Conservation (phyloP, 2,888 invertebrate genomes). For the Muscina levida region DNA sequence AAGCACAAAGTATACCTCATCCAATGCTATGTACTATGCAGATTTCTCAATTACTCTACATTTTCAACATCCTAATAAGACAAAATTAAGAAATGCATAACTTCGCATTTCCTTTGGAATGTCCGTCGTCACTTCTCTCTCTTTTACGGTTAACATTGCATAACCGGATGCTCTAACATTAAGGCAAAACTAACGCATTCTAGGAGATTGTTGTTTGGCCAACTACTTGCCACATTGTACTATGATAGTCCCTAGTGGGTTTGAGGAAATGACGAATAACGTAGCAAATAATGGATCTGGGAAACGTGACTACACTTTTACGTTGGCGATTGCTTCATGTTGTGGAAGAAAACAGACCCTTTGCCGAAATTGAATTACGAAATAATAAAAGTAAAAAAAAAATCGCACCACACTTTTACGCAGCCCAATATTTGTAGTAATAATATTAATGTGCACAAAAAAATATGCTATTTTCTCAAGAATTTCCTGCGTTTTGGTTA, state of each 20-base stretch:
- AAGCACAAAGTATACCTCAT: no score
- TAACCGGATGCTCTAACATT: no score
- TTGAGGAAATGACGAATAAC: not conserved
- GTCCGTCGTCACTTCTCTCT: no score
- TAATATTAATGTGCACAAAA: conserved; percentile 35
- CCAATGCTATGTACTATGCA: no score
- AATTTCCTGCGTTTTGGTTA: not conserved
- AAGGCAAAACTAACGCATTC: conserved; percentile 55
- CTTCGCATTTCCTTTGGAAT: no score
- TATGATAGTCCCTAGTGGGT: not conserved
- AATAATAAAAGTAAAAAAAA: not conserved
- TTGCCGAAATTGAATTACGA: conserved; percentile 28
- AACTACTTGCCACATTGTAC: conserved; percentile 45
- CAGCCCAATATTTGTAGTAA: conserved; percentile 25
- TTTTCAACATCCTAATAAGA: no score
- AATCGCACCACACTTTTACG: conserved; percentile 25
- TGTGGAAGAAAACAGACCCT: conserved; percentile 15
- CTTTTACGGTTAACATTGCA: no score
- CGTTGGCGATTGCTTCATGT: conserved; percentile 13
- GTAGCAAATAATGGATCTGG: not conserved
- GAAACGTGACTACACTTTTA: conserved; percentile 54
- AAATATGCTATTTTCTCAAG: not conserved
- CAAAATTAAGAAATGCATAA: no score
- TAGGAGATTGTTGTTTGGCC: conserved; percentile 35
- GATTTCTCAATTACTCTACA: no score